A percentile compares a stretch with the other conserved stretches of the same genome.
These are phyloP conservation scores for Amiota mariae DNA, from an alignment of 2,888 invertebrate genomes.

Conservation along the genomic window DNA sequence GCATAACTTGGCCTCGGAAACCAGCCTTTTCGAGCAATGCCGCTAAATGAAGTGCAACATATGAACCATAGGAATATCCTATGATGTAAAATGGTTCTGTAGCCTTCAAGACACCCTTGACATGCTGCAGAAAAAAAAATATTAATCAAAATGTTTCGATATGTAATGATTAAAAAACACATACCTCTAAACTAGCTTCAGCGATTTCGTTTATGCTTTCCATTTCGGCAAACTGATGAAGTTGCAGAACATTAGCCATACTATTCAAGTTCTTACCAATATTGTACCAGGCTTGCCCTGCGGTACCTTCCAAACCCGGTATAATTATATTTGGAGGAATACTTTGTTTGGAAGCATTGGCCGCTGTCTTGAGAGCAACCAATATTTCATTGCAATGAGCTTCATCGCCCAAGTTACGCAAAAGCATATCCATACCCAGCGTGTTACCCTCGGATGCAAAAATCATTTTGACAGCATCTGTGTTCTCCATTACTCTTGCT, in stretches of 20 bases:
- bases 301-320: conserved; percentile 82
- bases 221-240: conserved; percentile 61
- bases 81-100: conserved; percentile 82
- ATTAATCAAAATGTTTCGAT: not conserved
- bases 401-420: conserved; percentile 80
- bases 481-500: conserved; percentile 56
- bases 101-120: conserved; percentile 76
- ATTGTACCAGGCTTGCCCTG: conserved; percentile 72
- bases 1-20: conserved; percentile 78
- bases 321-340: conserved; percentile 74
- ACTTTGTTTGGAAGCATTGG: conserved; percentile 52
- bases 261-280: conserved; percentile 61
- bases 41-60: conserved; percentile 85
- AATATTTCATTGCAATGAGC: conserved; percentile 75
- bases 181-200: conserved; percentile 63
- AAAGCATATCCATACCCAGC: conserved; percentile 76
- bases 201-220: conserved; percentile 61
- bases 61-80: conserved; percentile 91
- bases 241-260: conserved; percentile 63
- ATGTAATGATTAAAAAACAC: not conserved
- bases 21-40: conserved; percentile 81
- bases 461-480: conserved; percentile 66
- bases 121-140: conserved; percentile 74
- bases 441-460: conserved; percentile 63
- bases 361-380: conserved; percentile 75